Percentiles rank a stretch among this genome's conserved stretches.
Evolutionary conservation across 2,888 invertebrate genomes (phyloP).

Genomic region (Drosophila nr. medialis): DNA sequence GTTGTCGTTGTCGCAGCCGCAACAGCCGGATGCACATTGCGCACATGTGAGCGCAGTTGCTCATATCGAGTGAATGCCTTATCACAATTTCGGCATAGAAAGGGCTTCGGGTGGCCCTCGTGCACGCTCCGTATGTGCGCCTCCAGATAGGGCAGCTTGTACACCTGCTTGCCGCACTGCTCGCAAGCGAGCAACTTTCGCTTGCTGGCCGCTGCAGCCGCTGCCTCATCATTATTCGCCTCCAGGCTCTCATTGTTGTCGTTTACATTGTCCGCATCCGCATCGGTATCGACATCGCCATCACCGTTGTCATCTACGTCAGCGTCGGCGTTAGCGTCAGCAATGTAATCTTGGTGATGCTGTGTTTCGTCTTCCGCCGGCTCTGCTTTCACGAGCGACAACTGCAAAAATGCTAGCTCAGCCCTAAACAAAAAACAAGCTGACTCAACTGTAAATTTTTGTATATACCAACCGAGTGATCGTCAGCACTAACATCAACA

Average conservation of each 20-base stretch:
- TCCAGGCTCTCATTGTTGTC: slow-evolving; percentile 20
- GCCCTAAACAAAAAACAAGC: slow-evolving; percentile 48
- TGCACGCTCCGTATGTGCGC: slow-evolving; percentile 81
- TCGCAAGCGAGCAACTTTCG: slow-evolving; percentile 61
- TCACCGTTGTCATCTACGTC: background rate
- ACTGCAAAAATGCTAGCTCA: slow-evolving; percentile 62
- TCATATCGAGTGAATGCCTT: slow-evolving; percentile 77
- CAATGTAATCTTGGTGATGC: slow-evolving; percentile 8
- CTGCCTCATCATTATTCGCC: slow-evolving; percentile 26
- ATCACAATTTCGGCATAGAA: slow-evolving; percentile 74
- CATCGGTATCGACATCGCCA: background rate
- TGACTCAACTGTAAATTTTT: slow-evolving; percentile 45
- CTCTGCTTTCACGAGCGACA: slow-evolving; percentile 58
- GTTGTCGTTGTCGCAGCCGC: slow-evolving; percentile 6
- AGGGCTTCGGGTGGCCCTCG: slow-evolving; percentile 79
- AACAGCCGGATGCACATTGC: slow-evolving; percentile 59
- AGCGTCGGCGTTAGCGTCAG: background rate
- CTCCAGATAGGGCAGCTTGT: slow-evolving; percentile 78
- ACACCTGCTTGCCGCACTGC: slow-evolving; percentile 77
- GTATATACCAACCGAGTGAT: slow-evolving; percentile 52
- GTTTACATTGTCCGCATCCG: background rate
- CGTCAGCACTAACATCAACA: slow-evolving; percentile 5
- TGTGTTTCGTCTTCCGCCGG: slow-evolving; percentile 30
- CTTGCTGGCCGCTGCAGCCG: slow-evolving; percentile 36
- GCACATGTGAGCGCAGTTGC: slow-evolving; percentile 73